These are phyloP conservation scores for Mellilla xanthometata DNA, from an alignment of 2,888 invertebrate genomes.

Conservation along the genomic window DNA sequence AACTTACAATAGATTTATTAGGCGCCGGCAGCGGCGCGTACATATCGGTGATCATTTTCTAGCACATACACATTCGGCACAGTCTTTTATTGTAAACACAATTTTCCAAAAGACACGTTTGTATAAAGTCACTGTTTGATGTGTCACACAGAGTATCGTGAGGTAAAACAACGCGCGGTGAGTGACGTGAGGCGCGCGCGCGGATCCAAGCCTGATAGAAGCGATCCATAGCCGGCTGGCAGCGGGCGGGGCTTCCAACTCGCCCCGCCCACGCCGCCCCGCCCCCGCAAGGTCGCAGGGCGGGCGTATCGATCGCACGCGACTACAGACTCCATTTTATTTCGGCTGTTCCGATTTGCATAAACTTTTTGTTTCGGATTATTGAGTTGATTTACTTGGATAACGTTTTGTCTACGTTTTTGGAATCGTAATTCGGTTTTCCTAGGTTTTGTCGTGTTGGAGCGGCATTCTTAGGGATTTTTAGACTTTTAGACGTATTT, in stretches of 20 bases:
- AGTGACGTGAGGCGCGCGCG: constrained; percentile 43
- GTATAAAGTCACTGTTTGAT: not conserved
- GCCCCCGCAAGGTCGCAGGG: constrained; percentile 77
- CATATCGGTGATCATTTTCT: constrained; percentile 76
- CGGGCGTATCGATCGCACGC: constrained; percentile 78
- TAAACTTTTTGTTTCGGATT: constrained; percentile 74
- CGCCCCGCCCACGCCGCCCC: constrained; percentile 73
- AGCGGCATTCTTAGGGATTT: too few species aligned
- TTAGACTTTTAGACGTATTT: too few species aligned
- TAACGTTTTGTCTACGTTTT: constrained; percentile 33
- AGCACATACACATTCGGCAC: constrained; percentile 38
- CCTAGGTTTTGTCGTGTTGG: not conserved
- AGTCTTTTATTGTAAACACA: constrained; percentile 1
- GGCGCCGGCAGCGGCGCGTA: constrained; percentile 75
- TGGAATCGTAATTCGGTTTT: constrained; percentile 4
- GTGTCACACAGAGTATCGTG: constrained; percentile 16
- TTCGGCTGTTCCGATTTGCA: constrained; percentile 77
- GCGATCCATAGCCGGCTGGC: too few species aligned
- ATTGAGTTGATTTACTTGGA: constrained; percentile 40
- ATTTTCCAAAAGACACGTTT: not conserved
- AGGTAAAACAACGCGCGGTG: too few species aligned
- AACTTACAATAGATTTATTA: constrained; percentile 73
- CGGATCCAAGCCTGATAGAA: constrained; percentile 40
- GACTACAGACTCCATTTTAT: constrained; percentile 78
- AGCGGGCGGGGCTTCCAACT: constrained; percentile 60